Base-by-base conservation (phyloP, 2,888 invertebrate species). In the Phengaris arion region DNA sequence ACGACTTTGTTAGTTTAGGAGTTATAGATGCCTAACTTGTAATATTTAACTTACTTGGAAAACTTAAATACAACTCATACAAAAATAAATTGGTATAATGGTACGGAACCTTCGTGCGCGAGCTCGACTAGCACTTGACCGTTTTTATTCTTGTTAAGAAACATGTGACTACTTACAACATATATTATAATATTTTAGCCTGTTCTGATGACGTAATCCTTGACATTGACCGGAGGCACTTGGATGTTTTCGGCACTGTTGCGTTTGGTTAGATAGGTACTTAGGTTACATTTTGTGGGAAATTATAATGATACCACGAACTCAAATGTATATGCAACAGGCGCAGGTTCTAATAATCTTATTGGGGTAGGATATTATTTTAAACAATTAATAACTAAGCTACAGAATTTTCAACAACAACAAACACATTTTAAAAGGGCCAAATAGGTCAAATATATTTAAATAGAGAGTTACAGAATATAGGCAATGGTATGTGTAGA, bases 151-250 rank as follows among this genome's bases (percentile, higher is more conserved):
- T 35, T 3, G 35, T 35, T 3, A 35, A 1, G 35, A 35, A 35
- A 35, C 4, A 35, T 35, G 35, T 35, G 35, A 35, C 35, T 35
- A 35, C 35, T 6, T 48, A 48, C 8, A 46, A 46, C 4, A 46
- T 4, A 46, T 46, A 46, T 2, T 22, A 22, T 59, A n/a, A 15
- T 9, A 22, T 59, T 10, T 22, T 10, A 22, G 9, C 59, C 59
- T 48, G 48, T 48, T 59, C 22, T 59, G 10, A 59, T 59, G 59
- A 22, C 59, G 59, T 59, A 59, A 22, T 57, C 59, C 22, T 59
- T 59, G 59, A 22, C 59, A 59, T 59, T 59, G 59, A 59, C 9
- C 22, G 22, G 22, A 10, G 59, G 59, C 59, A 59, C 59, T 59
- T 59, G 22, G 22, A 22, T 22, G 59, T 59, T 10, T 59, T 59